Evolutionary conservation across 1,140 invertebrate genomes (phyloP), one percentile per base, ranked within the genome.

Genomic region (Drosophila nigromelanica): DNA sequence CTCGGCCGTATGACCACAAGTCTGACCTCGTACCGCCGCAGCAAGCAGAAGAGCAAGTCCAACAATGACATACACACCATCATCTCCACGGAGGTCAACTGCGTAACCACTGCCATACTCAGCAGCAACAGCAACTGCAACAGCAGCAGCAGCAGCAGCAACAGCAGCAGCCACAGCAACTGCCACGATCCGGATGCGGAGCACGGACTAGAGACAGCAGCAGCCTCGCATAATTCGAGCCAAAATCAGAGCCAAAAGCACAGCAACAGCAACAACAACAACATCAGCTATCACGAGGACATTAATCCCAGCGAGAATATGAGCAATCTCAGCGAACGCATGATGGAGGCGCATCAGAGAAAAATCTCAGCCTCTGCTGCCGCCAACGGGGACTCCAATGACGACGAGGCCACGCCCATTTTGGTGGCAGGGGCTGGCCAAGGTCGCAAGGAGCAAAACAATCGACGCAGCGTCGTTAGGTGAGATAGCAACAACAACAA

Each of bases 1-100:
- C 60, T 91, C 24, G 85, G 87, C 71, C 89, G 89, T 47, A 91
- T 91, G 90, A 91, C 90, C 72, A 91, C 90, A 48, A 91, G 89
- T 62, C 78, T 91, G 45, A 89, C 90, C 37, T 91, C 90, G 52
- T 91, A 89, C 64, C 89, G 90, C n/a, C 90, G 90, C 39, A 90
- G 80, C 70, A 91, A 91, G 71, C 78, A 78, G 30, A 91, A 91
- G 70, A 90, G 89, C 70, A 91, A 91, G 51, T 91, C 90, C 4
- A 91, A 91, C 76, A 90, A 89, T 79, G 90, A 91, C 58, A 86
- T 91, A 47, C 86, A 89, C 70, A 90, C 90, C 15, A 81, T 91
- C 54, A 81, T 91, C 51, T 68, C 87, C 43, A 83, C 79, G 52
- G 90, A 90, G 51, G 76, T 86, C 24, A 75, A 64, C 35, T 67